A percentile compares a stretch with the other conserved stretches of the same genome.
Evolutionary conservation across 2,113 vertebrate genomes (phyloP).

Genomic region (Dunckerocampus dactyliophorus): DNA sequence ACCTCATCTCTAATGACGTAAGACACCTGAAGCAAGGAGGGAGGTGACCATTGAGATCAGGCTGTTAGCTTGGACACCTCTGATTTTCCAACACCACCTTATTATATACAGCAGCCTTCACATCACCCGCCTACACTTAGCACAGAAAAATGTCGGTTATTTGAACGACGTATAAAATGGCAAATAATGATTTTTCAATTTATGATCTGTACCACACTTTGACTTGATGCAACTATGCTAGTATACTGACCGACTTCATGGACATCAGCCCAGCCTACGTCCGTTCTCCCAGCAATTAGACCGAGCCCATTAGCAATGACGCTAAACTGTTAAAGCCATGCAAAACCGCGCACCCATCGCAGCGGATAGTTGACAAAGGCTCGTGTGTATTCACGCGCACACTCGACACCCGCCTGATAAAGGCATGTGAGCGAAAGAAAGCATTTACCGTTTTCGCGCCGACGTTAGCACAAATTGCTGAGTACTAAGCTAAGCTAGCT

Average conservation of each 20-base stretch:
- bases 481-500: slow-evolving; percentile 52
- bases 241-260: background rate
- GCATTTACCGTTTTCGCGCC: slow-evolving; percentile 6
- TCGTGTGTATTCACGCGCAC: background rate
- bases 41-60: background rate
- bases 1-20: slow-evolving; percentile 98
- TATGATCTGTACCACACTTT: background rate
- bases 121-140: background rate
- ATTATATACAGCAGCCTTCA: background rate
- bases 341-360: background rate
- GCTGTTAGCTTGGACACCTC: background rate
- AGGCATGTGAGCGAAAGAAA: background rate
- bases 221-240: background rate
- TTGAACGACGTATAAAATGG: background rate
- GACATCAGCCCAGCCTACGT: background rate
- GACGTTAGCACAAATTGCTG: slow-evolving; percentile 26
- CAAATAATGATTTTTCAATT: too few relatives aligned
- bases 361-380: fast-evolving
- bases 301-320: slow-evolving; percentile 41
- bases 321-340: slow-evolving; percentile 18
- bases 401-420: too few relatives aligned
- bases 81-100: background rate
- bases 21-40: slow-evolving; percentile 78
- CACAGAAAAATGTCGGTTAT: background rate
- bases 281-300: slow-evolving; percentile 63